Evolutionary conservation across 2,113 vertebrate genomes (phyloP).

Genomic region (Phodopus roborovskii): DNA sequence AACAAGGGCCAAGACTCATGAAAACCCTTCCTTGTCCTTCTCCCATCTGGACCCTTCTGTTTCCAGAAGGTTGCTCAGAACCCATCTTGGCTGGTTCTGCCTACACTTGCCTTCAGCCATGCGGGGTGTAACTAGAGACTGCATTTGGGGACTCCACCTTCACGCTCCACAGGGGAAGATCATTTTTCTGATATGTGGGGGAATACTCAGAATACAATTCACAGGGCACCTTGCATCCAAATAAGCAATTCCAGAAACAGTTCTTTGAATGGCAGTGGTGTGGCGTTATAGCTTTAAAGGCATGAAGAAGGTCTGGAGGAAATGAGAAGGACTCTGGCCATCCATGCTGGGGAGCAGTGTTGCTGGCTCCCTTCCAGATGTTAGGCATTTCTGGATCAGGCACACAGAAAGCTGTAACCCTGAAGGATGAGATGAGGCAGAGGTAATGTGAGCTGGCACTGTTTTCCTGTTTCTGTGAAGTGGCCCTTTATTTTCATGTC

Average conservation of each 20-base stretch:
- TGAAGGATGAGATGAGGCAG: background rate
- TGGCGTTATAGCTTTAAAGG: constrained; percentile 47
- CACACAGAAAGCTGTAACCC: background rate
- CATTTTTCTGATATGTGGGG: background rate
- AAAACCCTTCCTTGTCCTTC: background rate
- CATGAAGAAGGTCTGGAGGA: background rate
- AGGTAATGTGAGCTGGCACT: constrained; percentile 66
- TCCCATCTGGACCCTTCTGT: background rate
- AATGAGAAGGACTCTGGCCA: background rate
- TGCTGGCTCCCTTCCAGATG: background rate
- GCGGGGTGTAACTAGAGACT: background rate
- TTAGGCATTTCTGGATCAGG: background rate
- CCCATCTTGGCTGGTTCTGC: background rate
- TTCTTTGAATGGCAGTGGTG: constrained; percentile 15
- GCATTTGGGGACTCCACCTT: background rate
- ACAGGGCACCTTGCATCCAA: constrained; percentile 61
- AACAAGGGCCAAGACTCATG: background rate
- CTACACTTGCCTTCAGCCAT: background rate
- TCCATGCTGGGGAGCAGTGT: background rate
- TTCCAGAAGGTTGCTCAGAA: background rate
- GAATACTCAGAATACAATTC: constrained; percentile 29
- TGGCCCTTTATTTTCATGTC: constrained; percentile 69
- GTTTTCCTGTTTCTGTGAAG: constrained; percentile 74
- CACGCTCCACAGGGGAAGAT: background rate
- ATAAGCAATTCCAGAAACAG: background rate